Evolutionary conservation across 2,113 vertebrate genomes (phyloP), one percentile per base, ranked within the genome.

Genomic region (Atlantisia rogersi): DNA sequence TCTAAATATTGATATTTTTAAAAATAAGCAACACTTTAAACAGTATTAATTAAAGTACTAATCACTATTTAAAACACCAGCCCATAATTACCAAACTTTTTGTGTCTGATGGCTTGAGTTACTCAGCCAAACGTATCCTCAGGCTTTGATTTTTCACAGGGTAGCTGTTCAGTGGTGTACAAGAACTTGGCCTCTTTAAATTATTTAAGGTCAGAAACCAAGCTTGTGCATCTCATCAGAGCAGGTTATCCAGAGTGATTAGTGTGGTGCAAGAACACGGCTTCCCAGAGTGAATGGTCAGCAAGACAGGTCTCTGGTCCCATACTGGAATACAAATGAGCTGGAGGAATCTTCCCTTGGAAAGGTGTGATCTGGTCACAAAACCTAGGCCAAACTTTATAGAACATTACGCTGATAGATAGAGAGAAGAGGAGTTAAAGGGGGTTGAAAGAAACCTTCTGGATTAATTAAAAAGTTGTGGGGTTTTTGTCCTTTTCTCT

Each of bases 211-310:
- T 42, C 29, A 37, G 62, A 44, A 62, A 55, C 21, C 26, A 48
- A 78, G 32, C 15, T 10, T 0, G 0, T 11, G 10, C 21, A 1
- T 28, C 44, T 69, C 16, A 3, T n/a, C 67, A 24, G 62, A 56
- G 1, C 25, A 11, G 35, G 26, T 10, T 76, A 15, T 5, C 25
- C 32, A 25, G 56, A n/a, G 62, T 12, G 55, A 9, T 26, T 35
- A 40, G 32, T 15, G 17, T 0, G 5, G n/a, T 0, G 1, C 2
- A 25, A 48, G 55, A 9, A 0, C 0, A 0, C 0, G 0, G 10
- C 19, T 79, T 56, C n/a, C 21, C 31, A 2, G 11, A 8, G 31
- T 1, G 9, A 55, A 2, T 20, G 29, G 31, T 0, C 3, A 62
- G 53, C 58, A 11, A 44, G n/a, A 37, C 69, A 52, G 46, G 12